A percentile compares a stretch with the other conserved stretches of the same genome.
Conservation (phyloP, 2,888 invertebrate species). For the Sepioteuthis lessoniana region DNA sequence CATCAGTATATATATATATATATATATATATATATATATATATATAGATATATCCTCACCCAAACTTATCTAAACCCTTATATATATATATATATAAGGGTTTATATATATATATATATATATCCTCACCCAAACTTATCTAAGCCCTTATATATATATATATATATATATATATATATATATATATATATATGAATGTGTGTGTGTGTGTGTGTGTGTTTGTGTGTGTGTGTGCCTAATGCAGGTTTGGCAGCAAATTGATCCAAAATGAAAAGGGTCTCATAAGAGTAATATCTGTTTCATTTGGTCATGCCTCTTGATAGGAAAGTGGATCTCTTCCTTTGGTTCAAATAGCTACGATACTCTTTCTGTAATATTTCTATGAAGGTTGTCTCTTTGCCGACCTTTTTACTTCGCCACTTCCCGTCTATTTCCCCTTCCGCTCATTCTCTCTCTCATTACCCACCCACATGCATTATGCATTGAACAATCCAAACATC, state of each 20-base stretch:
- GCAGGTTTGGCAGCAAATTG: neutral
- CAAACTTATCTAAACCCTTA: no score
- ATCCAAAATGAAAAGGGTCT: neutral
- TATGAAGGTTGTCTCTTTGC: neutral
- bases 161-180: no score
- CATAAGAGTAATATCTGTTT: neutral
- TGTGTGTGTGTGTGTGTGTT: neutral
- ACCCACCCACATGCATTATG: neutral
- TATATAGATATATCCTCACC: no score
- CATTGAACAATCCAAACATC: neutral
- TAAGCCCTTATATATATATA: no score
- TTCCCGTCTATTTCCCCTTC: neutral
- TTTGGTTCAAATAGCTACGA: neutral
- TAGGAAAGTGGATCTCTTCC: neutral
- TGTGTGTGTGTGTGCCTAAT: neutral
- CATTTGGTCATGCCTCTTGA: neutral
- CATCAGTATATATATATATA: no score
- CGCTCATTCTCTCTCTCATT: neutral
- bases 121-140: no score
- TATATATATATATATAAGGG: no score
- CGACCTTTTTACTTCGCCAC: neutral
- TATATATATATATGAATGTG: neutral
- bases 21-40: no score
- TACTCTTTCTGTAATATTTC: neutral
- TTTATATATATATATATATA: no score